Percentiles rank a stretch among this genome's conserved stretches.
Evolutionary conservation across 2,113 vertebrate genomes (phyloP).

Genomic region (Isichthys henryi): DNA sequence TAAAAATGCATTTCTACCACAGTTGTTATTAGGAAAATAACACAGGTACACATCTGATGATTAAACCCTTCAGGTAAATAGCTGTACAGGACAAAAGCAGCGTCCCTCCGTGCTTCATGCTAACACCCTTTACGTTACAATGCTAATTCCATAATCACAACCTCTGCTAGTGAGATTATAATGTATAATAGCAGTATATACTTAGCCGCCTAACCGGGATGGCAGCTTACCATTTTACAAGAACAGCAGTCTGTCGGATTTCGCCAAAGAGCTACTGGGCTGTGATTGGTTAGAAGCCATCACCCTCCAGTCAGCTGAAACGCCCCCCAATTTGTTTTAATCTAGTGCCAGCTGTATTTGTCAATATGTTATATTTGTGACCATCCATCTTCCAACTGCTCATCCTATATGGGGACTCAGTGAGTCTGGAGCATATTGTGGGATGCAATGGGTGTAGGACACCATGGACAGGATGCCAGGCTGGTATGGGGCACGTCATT

Average conservation of each 20-base stretch:
- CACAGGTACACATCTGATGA: neutral
- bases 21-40: neutral
- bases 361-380: neutral
- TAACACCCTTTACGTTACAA: neutral
- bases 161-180: neutral
- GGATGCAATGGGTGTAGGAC: neutral
- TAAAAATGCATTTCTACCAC: neutral
- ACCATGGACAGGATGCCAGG: neutral
- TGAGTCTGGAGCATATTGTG: neutral
- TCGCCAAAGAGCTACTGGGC: neutral
- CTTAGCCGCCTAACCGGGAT: neutral
- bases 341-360: neutral
- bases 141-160: neutral
- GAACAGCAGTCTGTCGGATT: neutral
- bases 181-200: neutral
- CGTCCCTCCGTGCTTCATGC: neutral
- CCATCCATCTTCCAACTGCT: neutral
- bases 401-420: neutral
- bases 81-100: neutral
- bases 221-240: neutral
- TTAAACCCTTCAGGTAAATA: neutral
- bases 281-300: neutral
- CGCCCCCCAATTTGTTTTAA: neutral
- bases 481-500: neutral
- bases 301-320: constrained; percentile 3